Conservation (phyloP, 37 sponge, comb jelly and placozoan species). For the Chondrilla cf. caribensis region DNA sequence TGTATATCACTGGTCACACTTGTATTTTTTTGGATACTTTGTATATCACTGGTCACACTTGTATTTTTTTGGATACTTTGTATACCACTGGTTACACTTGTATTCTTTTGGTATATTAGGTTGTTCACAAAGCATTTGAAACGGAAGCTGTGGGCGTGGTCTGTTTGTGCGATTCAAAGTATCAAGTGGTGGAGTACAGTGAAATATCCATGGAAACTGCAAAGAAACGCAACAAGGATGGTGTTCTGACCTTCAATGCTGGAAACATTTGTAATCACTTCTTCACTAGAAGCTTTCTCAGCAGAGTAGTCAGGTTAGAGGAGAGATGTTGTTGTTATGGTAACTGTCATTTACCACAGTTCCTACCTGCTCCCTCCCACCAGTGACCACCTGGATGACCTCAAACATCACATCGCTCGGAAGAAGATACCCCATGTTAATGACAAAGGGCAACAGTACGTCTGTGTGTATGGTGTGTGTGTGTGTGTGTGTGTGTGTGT, state of each 20-base stretch:
- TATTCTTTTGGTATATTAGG: too few species aligned
- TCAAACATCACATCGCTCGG: constrained; percentile 86
- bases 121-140: constrained; percentile 81
- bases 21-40: too few species aligned
- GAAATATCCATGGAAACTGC: constrained; percentile 87
- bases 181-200: constrained; percentile 98
- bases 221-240: constrained; percentile 68
- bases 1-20: too few species aligned
- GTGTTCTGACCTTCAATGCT: constrained; percentile 75
- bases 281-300: constrained; percentile 82
- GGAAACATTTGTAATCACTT: constrained; percentile 97
- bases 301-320: constrained; percentile 60
- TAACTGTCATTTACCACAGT: neutral
- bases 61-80: too few species aligned
- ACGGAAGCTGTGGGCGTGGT: constrained; percentile 95
- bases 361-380: too few species aligned
- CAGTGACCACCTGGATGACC: constrained; percentile 49
- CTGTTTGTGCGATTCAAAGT: constrained; percentile 73
- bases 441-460: constrained; percentile 42
- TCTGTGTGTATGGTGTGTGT: neutral
- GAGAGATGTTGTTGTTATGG: neutral
- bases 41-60: too few species aligned
- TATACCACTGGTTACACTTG: too few species aligned
- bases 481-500: neutral
- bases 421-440: constrained; percentile 89